A percentile compares a stretch with the other conserved stretches of the same genome.
Evolutionary conservation across 2,797 vertebrate genomes (phyloP).

Genomic region (Notolepis coatsorum): DNA sequence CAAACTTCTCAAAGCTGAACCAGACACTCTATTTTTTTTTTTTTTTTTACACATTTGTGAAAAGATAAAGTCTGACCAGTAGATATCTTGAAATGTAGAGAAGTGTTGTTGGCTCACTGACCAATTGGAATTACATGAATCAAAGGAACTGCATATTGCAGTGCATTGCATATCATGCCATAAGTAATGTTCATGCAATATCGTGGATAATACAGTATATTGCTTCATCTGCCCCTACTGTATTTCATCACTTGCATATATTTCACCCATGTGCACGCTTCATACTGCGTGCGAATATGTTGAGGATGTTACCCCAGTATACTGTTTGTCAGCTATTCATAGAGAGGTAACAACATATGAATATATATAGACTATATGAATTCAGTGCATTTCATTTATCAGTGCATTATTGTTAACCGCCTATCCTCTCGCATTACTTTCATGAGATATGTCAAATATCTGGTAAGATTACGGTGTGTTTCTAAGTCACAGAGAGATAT

Average conservation of each 20-base stretch:
- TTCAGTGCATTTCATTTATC: constrained; percentile 20
- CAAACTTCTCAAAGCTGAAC: not conserved
- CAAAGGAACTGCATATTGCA: not conserved
- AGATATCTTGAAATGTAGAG: not conserved
- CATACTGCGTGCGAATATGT: not conserved
- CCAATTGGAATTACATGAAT: not conserved
- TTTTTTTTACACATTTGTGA: not conserved
- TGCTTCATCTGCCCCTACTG: not conserved
- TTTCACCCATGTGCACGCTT: not conserved
- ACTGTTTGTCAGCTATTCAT: constrained; percentile 2
- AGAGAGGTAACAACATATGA: constrained; percentile 10
- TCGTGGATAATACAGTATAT: not conserved
- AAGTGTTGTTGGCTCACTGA: not conserved
- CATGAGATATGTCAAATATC: constrained; percentile 16
- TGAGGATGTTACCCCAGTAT: not conserved
- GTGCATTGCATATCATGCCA: too few species aligned
- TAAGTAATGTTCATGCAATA: not conserved
- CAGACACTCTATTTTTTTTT: not conserved
- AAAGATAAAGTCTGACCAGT: not conserved
- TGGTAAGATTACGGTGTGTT: constrained; percentile 9
- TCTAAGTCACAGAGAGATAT: constrained; percentile 2
- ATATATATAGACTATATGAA: constrained; percentile 27
- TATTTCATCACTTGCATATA: not conserved
- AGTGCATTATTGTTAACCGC: constrained; percentile 24
- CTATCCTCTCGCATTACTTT: constrained; percentile 29